Evolutionary conservation across 2,797 vertebrate species (phyloP), one percentile per base, ranked within the genome.

Genomic region (Eupleurogrammus muticus): DNA sequence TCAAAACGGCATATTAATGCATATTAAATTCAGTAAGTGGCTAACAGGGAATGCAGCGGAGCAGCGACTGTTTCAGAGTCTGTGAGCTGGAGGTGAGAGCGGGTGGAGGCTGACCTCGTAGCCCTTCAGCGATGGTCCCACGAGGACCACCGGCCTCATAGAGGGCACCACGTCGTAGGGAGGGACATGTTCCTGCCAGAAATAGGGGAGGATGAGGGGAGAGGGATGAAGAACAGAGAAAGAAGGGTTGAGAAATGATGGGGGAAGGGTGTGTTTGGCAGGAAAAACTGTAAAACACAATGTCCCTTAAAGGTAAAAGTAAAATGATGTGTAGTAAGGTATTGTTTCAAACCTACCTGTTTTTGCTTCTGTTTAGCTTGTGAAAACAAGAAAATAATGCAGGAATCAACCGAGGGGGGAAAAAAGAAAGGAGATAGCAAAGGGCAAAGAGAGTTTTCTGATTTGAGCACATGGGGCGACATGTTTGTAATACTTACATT

Each of bases 341-440:
- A 4, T 9, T 23, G 24, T 52, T 40, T 55, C n/a, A 54, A 79
- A 92, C 96, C 89, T 93, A 99, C 97, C 97, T 97, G 96, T 84
- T 99, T 99, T 93, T 97, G 96, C 96, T 97, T 98, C 96, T 96
- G 96, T 94, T 99, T 99, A 89, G 96, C 97, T 99, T 97, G 95
- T 92, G 84, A 92, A 91, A 89, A 90, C 73, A 93, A 93, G 87
- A 93, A 89, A 93, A 90, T 85, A 91, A 80, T 92, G 17, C 21
- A 23, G 38, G 48, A 89, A 88, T 93, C 54, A 93, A 77, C 71
- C 53, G 68, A 55, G 72, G 70, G 28, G 28, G 6, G 6, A 60
- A 66, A 46, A 47, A 38, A 23, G 12, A 17, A 44, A 44, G 40
- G 49, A 23, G 13, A 48, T 0, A 69, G 17, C 23, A 68, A 49